Conservation (phyloP, 2,113 vertebrate species). For the Caracal caracal region DNA sequence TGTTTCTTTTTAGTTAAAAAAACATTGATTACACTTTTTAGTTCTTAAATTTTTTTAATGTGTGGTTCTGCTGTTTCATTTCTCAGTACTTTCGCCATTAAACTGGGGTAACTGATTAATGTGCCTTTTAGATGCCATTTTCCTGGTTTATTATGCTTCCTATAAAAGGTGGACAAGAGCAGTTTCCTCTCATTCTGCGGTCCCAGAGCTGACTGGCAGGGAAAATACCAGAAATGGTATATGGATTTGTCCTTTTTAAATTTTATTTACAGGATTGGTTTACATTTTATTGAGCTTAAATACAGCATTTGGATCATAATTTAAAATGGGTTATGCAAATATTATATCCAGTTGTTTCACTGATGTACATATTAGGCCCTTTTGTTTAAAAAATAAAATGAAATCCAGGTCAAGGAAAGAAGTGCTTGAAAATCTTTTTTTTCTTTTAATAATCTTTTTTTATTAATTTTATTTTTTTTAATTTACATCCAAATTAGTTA, state of each 20-base stretch:
- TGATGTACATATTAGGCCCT: neutral
- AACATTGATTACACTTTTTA: neutral
- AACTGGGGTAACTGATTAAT: neutral
- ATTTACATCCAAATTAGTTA: too few species aligned
- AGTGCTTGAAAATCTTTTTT: neutral
- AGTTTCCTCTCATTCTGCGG: neutral
- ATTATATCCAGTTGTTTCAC: neutral
- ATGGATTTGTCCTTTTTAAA: constrained; percentile 24
- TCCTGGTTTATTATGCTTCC: neutral
- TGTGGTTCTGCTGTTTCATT: neutral
- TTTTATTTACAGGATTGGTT: neutral
- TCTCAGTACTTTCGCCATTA: neutral
- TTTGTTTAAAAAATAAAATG: neutral
- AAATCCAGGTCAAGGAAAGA: neutral
- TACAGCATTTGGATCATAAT: constrained; percentile 9
- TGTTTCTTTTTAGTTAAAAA: neutral
- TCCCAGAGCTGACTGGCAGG: neutral
- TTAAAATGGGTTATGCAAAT: constrained; percentile 18
- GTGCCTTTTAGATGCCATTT: neutral
- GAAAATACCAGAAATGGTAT: neutral
- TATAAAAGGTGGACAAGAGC: neutral
- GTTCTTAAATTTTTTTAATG: neutral
- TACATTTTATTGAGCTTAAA: constrained; percentile 27
- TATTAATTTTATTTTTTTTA: too few species aligned
- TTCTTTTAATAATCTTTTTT: too few species aligned